These are phyloP conservation scores for Felis catus DNA, from an alignment of 2,113 vertebrate genomes.

Conservation along the genomic window F.catus_Fca126_mat1.0 CM031412.1:28344501-28345000, in stretches of 20 bases:
- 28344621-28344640: not conserved
- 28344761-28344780: not conserved
- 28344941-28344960: slow-evolving; percentile 40
- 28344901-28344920: not conserved
- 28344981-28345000: not conserved
- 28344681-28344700: not conserved
- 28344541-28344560: not conserved
- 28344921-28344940: not conserved
- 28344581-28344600: slow-evolving; percentile 1
- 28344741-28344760: not conserved
- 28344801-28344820: not conserved
- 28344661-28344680: not conserved
- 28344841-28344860: slow-evolving; percentile 19
- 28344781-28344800: not conserved
- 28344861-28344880: not conserved
- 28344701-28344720: not conserved
- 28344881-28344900: not conserved
- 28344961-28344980: slow-evolving; percentile 1
- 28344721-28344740: not conserved
- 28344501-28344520: slow-evolving; percentile 16
- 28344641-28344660: not conserved
- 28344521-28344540: not conserved
- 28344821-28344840: not conserved
- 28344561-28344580: slow-evolving; percentile 13
- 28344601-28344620: not conserved